Evolutionary conservation across 2,888 invertebrate genomes (phyloP).

Genomic region (Balanococcus diminutus): DNA sequence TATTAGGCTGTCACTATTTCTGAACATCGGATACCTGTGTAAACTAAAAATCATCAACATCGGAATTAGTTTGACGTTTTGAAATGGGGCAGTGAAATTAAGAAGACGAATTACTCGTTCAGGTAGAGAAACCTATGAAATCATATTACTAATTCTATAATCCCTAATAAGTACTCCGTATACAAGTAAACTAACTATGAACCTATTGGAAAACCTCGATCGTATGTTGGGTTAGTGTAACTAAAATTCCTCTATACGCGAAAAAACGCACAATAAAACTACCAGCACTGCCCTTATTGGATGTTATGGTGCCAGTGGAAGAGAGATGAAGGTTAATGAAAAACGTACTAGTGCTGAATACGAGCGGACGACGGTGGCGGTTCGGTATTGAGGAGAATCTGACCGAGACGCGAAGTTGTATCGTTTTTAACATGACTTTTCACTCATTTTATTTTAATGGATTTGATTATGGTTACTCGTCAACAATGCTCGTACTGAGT

Average conservation of each 20-base stretch:
- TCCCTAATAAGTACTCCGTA: background rate
- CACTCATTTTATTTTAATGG: slow-evolving; percentile 4
- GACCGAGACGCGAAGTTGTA: slow-evolving; percentile 30
- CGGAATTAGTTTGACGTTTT: background rate
- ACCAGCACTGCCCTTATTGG: background rate
- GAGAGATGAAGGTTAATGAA: slow-evolving; percentile 27
- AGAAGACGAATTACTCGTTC: background rate
- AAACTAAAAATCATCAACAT: background rate
- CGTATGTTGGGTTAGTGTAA: background rate
- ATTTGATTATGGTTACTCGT: slow-evolving; percentile 13
- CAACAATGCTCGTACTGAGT: slow-evolving; percentile 27
- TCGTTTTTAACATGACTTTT: slow-evolving; percentile 33
- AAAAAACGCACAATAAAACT: background rate
- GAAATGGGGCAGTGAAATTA: background rate
- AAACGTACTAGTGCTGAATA: background rate
- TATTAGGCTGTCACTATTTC: slow-evolving; percentile 1
- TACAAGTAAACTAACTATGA: background rate
- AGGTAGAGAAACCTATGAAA: background rate
- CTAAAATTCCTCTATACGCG: background rate
- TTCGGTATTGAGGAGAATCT: slow-evolving; percentile 28
- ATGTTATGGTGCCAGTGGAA: background rate
- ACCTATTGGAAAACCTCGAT: background rate
- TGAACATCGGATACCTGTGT: background rate
- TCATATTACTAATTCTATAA: background rate
- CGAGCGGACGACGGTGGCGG: background rate